Percentiles rank a stretch among this genome's conserved stretches.
Conservation (phyloP, 92 coral and sea anemone genomes). For the Actinostola sp. region DNA sequence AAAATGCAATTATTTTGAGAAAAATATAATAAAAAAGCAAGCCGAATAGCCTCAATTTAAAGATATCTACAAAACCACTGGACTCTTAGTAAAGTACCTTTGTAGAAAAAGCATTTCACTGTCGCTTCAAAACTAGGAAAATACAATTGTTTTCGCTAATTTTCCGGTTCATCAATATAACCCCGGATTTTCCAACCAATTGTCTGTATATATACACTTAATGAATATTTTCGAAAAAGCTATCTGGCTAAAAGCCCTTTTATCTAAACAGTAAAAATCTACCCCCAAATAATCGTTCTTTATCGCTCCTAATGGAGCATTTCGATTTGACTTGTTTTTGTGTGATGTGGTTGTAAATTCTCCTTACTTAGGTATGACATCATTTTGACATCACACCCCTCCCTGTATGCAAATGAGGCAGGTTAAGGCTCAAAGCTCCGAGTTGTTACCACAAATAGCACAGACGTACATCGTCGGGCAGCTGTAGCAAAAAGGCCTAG, state of each 20-base stretch:
- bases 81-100: too few relatives aligned
- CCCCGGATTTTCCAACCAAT: too few relatives aligned
- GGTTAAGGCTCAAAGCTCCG: constrained; percentile 73
- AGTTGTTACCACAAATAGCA: constrained; percentile 96
- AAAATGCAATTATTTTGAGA: too few relatives aligned
- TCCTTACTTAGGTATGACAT: constrained; percentile 74
- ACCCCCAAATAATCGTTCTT: too few relatives aligned
- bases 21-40: too few relatives aligned
- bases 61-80: too few relatives aligned
- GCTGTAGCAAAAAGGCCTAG: constrained; percentile 90
- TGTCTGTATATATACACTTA: neutral
- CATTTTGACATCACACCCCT: constrained; percentile 93
- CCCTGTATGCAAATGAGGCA: constrained; percentile 86
- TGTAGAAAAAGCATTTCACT: too few relatives aligned
- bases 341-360: constrained; percentile 37
- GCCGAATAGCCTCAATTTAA: too few relatives aligned
- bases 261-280: too few relatives aligned
- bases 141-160: too few relatives aligned
- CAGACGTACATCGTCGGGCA: constrained; percentile 93
- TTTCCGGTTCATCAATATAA: too few relatives aligned
- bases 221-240: neutral
- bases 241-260: neutral
- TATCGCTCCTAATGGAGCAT: neutral
- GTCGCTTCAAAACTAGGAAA: too few relatives aligned
- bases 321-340: neutral